phyloP scores from a whole-genome alignment of 2,113 vertebrate species.

The Columbina picui region DNA sequence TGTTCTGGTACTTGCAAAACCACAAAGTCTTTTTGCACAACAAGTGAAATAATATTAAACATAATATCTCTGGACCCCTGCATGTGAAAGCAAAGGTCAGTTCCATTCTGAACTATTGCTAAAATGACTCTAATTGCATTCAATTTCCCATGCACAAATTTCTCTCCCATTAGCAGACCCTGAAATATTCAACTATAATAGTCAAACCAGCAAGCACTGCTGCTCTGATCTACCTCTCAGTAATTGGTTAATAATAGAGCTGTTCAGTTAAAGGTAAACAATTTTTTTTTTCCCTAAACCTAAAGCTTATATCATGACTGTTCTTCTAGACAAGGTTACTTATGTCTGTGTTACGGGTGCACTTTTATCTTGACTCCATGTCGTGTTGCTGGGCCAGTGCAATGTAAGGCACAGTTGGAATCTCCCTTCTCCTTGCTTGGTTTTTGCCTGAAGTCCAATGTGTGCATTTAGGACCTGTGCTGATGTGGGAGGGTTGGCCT shows the following conservation, averaged over 20 bases:
- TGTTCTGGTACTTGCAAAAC: not conserved
- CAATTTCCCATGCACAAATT: slow-evolving; percentile 14
- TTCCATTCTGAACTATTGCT: not conserved
- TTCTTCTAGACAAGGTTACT: slow-evolving; percentile 5
- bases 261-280: slow-evolving; percentile 8
- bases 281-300: not conserved
- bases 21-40: not conserved
- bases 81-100: slow-evolving; percentile 41
- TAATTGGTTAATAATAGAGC: slow-evolving; percentile 56
- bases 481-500: not conserved
- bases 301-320: not conserved
- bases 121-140: slow-evolving; percentile 17
- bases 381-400: rapidly evolving
- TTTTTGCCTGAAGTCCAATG: not conserved
- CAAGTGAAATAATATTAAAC: not conserved
- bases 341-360: not conserved
- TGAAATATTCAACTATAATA: not conserved
- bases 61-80: not conserved
- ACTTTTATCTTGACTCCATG: not conserved
- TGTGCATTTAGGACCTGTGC: not conserved
- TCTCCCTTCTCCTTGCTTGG: not conserved
- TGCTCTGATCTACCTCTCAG: slow-evolving; percentile 60
- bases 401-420: no score
- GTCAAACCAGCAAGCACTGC: slow-evolving; percentile 31
- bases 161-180: slow-evolving; percentile 22